Evolutionary conservation across 2,888 invertebrate genomes (phyloP).

Genomic region (Athalia rosae): DNA sequence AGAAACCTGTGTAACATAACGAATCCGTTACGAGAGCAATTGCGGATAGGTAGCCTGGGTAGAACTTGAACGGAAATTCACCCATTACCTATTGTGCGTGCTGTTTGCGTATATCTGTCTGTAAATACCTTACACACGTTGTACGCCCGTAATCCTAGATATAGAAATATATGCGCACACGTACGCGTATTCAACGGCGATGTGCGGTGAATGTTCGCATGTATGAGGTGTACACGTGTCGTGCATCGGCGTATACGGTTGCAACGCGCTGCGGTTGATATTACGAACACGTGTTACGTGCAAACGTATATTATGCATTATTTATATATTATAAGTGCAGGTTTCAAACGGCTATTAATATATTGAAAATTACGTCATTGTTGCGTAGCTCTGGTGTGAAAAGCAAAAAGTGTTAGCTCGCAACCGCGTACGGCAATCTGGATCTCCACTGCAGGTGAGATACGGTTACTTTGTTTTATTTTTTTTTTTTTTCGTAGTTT

Average conservation of each 20-base stretch:
- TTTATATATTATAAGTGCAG: too few relatives aligned
- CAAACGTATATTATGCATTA: not conserved
- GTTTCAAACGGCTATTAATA: not conserved
- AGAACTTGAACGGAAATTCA: conserved; percentile 15
- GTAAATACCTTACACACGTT: conserved; percentile 1
- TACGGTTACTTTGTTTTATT: too few relatives aligned
- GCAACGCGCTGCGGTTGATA: not conserved
- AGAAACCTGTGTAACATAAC: not conserved
- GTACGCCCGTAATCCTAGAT: conserved; percentile 4
- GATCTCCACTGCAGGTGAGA: too few relatives aligned
- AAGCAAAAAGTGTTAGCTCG: too few relatives aligned
- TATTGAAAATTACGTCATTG: not conserved
- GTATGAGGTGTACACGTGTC: conserved; percentile 19
- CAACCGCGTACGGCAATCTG: too few relatives aligned
- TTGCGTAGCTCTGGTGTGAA: not conserved
- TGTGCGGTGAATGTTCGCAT: conserved; percentile 2
- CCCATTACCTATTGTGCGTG: not conserved
- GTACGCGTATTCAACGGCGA: not conserved
- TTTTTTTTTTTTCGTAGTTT: too few relatives aligned
- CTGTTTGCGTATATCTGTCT: not conserved
- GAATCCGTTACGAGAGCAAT: conserved; percentile 17
- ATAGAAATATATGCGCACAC: not conserved
- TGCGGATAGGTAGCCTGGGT: too few relatives aligned
- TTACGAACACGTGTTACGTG: conserved; percentile 29
- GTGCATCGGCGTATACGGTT: not conserved